These are phyloP conservation scores for Bedellia somnulentella DNA, from an alignment of 2,888 invertebrate genomes.

Conservation along the genomic window DNA sequence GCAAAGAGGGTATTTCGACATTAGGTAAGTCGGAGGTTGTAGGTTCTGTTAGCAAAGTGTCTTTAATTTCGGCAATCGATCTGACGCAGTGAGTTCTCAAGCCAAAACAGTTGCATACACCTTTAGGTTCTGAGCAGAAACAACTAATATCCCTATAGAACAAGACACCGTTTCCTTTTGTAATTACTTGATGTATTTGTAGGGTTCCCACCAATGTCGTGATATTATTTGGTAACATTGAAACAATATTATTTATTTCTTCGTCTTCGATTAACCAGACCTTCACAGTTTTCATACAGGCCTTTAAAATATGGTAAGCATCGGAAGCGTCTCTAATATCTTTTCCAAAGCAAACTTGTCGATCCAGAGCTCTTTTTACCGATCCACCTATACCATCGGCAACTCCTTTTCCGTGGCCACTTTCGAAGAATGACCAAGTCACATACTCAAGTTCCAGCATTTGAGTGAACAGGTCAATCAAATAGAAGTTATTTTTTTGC, in stretches of 20 bases:
- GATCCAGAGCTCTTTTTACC: neutral
- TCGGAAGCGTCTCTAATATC: neutral
- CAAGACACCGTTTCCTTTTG: neutral
- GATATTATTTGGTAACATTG: neutral
- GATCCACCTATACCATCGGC: neutral
- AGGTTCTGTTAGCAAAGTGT: too few relatives aligned
- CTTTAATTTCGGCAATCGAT: too few relatives aligned
- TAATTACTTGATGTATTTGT: neutral
- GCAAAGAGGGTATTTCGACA: too few relatives aligned
- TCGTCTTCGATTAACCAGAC: neutral
- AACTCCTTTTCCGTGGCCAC: too few relatives aligned
- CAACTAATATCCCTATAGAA: neutral
- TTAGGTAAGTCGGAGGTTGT: too few relatives aligned
- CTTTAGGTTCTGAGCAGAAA: neutral
- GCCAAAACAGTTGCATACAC: neutral
- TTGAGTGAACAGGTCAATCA: slow-evolving; percentile 6
- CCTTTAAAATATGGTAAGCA: neutral
- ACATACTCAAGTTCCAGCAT: neutral
- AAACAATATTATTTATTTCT: neutral
- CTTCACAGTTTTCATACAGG: neutral
- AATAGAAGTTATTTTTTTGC: slow-evolving; percentile 10
- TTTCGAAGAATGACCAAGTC: neutral
- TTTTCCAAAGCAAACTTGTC: neutral
- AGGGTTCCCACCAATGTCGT: neutral
- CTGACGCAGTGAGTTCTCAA: neutral